phyloP scores from a whole-genome alignment of 2,113 vertebrate genomes.

The Nothobranchius furzeri region DNA sequence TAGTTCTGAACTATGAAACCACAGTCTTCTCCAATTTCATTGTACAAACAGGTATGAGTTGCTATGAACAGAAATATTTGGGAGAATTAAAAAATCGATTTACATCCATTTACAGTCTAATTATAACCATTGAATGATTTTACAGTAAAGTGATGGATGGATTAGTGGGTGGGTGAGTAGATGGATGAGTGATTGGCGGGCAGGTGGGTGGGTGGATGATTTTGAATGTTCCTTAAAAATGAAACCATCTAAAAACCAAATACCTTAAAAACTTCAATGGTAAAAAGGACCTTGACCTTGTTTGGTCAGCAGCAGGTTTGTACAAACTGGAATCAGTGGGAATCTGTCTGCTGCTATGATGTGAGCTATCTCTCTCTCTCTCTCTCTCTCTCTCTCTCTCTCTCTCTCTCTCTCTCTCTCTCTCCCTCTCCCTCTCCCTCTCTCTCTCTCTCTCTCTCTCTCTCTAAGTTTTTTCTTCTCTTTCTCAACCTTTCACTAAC shows the following conservation, averaged over 20 bases:
- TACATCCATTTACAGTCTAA: no score
- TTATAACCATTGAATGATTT: no score
- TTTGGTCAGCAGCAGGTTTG: constrained; percentile 21
- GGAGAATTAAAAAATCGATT: no score
- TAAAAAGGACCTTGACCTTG: constrained; percentile 21
- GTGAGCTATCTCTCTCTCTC: constrained; percentile 38
- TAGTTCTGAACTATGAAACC: no score
- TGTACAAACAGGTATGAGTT: no score
- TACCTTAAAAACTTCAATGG: constrained; percentile 12
- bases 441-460: constrained; percentile 28
- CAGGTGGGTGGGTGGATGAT: no score
- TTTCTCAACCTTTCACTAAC: constrained; percentile 51
- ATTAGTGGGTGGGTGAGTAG: no score
- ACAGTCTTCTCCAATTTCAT: no score
- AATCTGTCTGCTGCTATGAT: constrained; percentile 41
- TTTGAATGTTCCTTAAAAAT: neutral
- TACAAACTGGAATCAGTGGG: constrained; percentile 49
- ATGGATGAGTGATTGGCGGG: no score
- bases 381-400: constrained; percentile 35
- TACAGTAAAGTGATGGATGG: no score
- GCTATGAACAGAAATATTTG: no score
- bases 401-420: constrained; percentile 27
- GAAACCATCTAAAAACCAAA: constrained; percentile 25
- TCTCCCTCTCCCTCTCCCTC: constrained; percentile 32
- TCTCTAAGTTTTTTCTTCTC: constrained; percentile 31